These are phyloP conservation scores for Noctua pronuba DNA, from an alignment of 2,888 invertebrate genomes.

Conservation along the genomic window DNA sequence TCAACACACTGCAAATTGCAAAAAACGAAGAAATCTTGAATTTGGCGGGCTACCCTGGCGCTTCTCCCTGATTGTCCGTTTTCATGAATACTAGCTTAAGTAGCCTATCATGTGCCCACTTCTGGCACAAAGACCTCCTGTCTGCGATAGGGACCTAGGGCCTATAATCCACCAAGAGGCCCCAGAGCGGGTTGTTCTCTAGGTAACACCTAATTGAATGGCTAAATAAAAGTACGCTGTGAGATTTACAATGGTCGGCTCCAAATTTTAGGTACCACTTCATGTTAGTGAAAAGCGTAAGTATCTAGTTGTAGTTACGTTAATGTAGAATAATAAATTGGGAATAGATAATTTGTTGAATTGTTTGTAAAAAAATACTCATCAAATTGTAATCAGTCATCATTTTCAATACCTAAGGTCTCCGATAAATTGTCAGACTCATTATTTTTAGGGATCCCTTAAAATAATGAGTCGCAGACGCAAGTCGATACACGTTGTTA, in stretches of 20 bases:
- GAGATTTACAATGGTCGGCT: neutral
- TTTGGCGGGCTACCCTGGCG: neutral
- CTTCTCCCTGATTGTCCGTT: neutral
- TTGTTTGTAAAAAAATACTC: neutral
- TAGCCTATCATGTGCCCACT: neutral
- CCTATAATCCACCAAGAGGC: neutral
- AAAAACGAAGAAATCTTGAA: no score
- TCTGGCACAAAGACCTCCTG: neutral
- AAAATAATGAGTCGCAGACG: constrained; percentile 1
- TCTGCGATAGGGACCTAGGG: neutral
- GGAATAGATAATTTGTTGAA: constrained; percentile 3
- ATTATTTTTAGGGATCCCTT: constrained; percentile 19
- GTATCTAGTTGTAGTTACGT: no score
- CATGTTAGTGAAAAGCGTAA: neutral
- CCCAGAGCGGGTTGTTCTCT: neutral
- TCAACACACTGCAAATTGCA: no score
- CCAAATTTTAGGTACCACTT: neutral
- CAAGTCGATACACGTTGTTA: constrained; percentile 1
- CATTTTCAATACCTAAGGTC: constrained; percentile 17
- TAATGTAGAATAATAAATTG: neutral
- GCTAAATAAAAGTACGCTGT: neutral
- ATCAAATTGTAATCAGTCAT: constrained; percentile 21
- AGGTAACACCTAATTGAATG: neutral
- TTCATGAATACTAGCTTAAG: neutral
- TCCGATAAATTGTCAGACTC: constrained; percentile 16